These are phyloP conservation scores for Azorinus chamasolen DNA, from an alignment of 2,888 invertebrate genomes.

Conservation along the genomic window DNA sequence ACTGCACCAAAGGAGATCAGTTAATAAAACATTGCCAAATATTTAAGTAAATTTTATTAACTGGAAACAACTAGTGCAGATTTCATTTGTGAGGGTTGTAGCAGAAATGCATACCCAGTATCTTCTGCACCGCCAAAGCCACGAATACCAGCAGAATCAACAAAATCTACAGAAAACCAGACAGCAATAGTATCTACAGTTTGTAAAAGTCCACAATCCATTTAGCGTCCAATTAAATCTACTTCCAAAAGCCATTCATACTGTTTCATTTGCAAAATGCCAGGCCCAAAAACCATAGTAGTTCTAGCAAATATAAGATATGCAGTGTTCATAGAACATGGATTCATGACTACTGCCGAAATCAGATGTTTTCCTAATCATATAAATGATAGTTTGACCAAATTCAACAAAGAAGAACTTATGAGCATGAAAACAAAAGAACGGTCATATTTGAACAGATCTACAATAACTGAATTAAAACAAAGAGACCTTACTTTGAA, in stretches of 20 bases:
- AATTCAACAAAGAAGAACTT: background rate
- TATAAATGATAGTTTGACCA: background rate
- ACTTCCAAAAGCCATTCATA: slow-evolving; percentile 25
- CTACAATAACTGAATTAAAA: background rate
- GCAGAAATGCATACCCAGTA: too few relatives aligned
- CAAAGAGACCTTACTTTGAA: background rate
- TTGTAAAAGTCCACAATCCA: slow-evolving; percentile 3
- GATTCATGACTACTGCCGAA: slow-evolving; percentile 21
- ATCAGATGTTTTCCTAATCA: slow-evolving; percentile 28
- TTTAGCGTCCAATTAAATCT: background rate
- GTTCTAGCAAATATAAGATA: slow-evolving; percentile 1
- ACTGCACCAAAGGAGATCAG: too few relatives aligned
- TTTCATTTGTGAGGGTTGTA: too few relatives aligned
- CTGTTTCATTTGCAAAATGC: slow-evolving; percentile 29
- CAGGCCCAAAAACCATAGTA: slow-evolving; percentile 24
- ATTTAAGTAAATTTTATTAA: too few relatives aligned
- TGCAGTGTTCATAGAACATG: slow-evolving; percentile 10
- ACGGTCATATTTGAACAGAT: background rate
- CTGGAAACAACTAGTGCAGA: too few relatives aligned
- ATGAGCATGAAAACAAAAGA: background rate
- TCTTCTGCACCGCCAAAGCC: too few relatives aligned
- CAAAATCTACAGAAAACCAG: too few relatives aligned
- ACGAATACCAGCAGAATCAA: too few relatives aligned
- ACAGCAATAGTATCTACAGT: too few relatives aligned
- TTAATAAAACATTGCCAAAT: too few relatives aligned